Percentiles rank a stretch among this genome's conserved stretches.
These are phyloP conservation scores for rabbit (Oryctolagus cuniculus) DNA, from an alignment of 2,113 vertebrate genomes.

Conservation along the genomic window DNA sequence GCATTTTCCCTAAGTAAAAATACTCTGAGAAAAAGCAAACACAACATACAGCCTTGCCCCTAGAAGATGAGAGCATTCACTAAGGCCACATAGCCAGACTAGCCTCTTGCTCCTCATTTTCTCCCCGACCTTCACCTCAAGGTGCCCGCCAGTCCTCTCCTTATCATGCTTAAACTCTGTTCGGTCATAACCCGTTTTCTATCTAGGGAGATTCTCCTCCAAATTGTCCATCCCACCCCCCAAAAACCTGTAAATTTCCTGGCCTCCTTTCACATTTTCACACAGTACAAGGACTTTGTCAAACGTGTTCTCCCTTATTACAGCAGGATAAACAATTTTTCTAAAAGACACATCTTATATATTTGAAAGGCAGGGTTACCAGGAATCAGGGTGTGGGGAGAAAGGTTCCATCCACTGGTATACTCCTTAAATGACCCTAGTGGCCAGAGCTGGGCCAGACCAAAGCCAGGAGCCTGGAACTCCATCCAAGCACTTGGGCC, in stretches of 20 bases:
- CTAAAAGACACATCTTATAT: too few species aligned
- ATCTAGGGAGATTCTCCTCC: not conserved
- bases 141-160: not conserved
- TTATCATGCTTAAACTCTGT: not conserved
- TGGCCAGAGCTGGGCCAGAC: too few species aligned
- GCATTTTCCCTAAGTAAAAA: not conserved
- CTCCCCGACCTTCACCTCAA: not conserved
- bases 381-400: too few species aligned
- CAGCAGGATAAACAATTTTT: not conserved
- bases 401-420: too few species aligned
- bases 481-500: too few species aligned
- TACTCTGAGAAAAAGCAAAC: not conserved
- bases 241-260: not conserved
- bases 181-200: not conserved
- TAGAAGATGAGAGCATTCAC: not conserved
- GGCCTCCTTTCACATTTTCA: not conserved
- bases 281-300: not conserved
- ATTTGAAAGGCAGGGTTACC: too few species aligned
- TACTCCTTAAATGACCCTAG: too few species aligned
- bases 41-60: not conserved
- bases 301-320: not conserved
- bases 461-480: too few species aligned
- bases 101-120: not conserved
- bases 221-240: not conserved
- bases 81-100: not conserved